Evolutionary conservation across 2,113 vertebrate species (phyloP).

Genomic region (Melanotaenia duboulayi): DNA sequence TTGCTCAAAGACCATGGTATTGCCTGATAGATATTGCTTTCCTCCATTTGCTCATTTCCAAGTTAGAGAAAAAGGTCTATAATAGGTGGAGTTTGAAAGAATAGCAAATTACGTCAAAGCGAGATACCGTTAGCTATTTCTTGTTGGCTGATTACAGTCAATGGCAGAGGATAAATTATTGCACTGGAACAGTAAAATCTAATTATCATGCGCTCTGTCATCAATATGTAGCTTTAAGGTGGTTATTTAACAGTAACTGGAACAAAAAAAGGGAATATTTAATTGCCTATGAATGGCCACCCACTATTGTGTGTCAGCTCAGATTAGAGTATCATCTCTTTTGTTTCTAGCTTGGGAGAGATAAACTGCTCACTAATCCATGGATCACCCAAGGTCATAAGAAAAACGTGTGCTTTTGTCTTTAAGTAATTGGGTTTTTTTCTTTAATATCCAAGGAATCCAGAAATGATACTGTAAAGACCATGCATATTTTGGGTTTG

Average conservation of each 20-base stretch:
- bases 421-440: slow-evolving; percentile 18
- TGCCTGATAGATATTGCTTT: no score
- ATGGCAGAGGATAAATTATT: background rate
- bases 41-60: background rate
- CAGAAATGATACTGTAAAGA: slow-evolving; percentile 3
- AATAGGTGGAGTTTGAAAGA: background rate
- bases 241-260: slow-evolving; percentile 32
- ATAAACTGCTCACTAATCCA: slow-evolving; percentile 63
- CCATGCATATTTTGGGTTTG: background rate
- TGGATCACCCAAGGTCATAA: slow-evolving; percentile 42
- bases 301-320: slow-evolving; percentile 42
- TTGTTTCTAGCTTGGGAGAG: slow-evolving; percentile 47
- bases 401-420: slow-evolving; percentile 34
- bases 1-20: no score
- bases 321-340: slow-evolving; percentile 53
- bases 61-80: background rate
- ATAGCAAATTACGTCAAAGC: background rate
- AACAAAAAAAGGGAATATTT: slow-evolving; percentile 18
- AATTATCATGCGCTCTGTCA: slow-evolving; percentile 21
- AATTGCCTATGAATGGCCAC: slow-evolving; percentile 31
- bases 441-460: background rate
- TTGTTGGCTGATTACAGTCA: slow-evolving; percentile 3
- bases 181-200: background rate
- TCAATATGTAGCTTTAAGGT: background rate
- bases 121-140: background rate